Evolutionary conservation across 35 echinoderm and acorn worm species (phyloP).

Genomic region (Lytechinus variegatus): DNA sequence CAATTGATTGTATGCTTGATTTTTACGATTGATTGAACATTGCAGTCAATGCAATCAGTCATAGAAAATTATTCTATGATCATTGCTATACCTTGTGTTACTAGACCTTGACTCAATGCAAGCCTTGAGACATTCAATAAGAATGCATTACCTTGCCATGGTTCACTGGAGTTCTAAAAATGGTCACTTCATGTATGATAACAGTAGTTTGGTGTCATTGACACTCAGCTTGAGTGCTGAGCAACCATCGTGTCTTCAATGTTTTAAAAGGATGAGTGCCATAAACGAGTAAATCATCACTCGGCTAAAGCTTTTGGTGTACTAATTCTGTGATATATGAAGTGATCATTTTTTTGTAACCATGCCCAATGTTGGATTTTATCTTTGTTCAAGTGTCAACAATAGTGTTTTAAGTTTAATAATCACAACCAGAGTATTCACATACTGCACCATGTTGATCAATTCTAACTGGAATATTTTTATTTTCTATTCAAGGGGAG

Average conservation of each 20-base stretch:
- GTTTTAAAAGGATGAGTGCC: neutral
- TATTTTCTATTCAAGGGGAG: neutral
- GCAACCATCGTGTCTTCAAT: neutral
- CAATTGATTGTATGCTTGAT: neutral
- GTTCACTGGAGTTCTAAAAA: neutral
- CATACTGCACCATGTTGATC: neutral
- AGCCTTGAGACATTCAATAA: neutral
- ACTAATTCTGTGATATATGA: neutral
- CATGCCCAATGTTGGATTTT: neutral
- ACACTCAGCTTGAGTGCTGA: neutral
- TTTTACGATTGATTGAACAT: neutral
- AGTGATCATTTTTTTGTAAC: neutral
- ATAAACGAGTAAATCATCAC: neutral
- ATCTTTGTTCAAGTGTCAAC: neutral
- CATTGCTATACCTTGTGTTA: neutral
- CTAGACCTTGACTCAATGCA: neutral
- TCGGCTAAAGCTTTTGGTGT: neutral
- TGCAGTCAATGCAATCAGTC: neutral
- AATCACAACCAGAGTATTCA: neutral
- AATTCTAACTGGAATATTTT: neutral
- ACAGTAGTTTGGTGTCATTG: neutral
- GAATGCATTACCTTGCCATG: neutral
- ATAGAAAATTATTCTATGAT: neutral
- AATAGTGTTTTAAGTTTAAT: neutral
- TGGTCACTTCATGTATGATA: neutral